phyloP scores from a whole-genome alignment of 92 coral and sea anemone species.

The Ricordea florida region DNA sequence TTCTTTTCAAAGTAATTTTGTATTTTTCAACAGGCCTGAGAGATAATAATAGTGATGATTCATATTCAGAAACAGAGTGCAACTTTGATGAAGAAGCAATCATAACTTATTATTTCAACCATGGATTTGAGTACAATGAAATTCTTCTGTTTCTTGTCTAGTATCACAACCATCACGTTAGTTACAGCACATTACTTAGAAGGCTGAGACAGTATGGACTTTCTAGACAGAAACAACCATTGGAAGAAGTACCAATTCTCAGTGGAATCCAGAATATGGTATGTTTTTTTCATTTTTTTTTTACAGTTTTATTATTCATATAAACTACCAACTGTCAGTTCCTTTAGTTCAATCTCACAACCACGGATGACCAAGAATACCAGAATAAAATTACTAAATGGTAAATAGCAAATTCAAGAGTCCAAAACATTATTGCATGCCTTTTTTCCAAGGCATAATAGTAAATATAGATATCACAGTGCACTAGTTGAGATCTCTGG shows the following conservation, averaged over 20 bases:
- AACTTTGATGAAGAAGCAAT: slow-evolving; percentile 56
- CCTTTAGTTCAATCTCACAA: too few relatives aligned
- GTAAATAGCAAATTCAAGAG: too few relatives aligned
- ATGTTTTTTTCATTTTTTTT: too few relatives aligned
- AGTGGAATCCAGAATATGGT: too few relatives aligned
- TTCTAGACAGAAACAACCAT: slow-evolving; percentile 23
- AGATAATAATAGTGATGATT: slow-evolving; percentile 11
- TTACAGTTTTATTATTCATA: too few relatives aligned
- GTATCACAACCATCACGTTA: slow-evolving; percentile 44
- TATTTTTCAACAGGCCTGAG: slow-evolving; percentile 7
- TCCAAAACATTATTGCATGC: too few relatives aligned
- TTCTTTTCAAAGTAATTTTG: slow-evolving; percentile 17
- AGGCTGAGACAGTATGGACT: slow-evolving; percentile 57
- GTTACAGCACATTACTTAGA: slow-evolving; percentile 58
- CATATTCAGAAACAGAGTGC: slow-evolving; percentile 39
- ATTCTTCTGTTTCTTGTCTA: slow-evolving; percentile 44
- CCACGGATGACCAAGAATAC: too few relatives aligned
- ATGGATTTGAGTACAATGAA: slow-evolving; percentile 54
- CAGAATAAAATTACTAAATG: too few relatives aligned
- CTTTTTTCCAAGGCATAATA: too few relatives aligned
- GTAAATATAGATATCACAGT: too few relatives aligned
- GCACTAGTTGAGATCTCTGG: too few relatives aligned
- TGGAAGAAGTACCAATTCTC: slow-evolving; percentile 27
- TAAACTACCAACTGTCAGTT: too few relatives aligned
- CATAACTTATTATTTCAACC: slow-evolving; percentile 41